These are phyloP conservation scores for Acrobasis suavella DNA, from an alignment of 2,888 invertebrate genomes.

Conservation along the genomic window DNA sequence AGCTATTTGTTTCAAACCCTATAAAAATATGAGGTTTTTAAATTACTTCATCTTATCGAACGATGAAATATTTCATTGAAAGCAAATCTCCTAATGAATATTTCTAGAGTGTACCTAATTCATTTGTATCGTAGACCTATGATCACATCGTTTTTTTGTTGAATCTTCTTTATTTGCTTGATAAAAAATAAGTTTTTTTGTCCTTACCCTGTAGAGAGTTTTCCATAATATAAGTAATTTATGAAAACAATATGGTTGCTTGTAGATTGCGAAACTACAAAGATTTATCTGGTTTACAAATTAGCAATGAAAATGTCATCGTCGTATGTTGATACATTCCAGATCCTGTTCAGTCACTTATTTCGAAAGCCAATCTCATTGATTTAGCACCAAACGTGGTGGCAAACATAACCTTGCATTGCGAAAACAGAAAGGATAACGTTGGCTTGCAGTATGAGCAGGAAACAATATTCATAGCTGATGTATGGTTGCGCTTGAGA, in stretches of 20 bases:
- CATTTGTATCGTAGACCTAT: too few relatives aligned
- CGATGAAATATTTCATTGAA: too few relatives aligned
- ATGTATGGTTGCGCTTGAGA: constrained; percentile 39
- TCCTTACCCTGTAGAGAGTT: too few relatives aligned
- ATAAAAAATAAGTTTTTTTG: too few relatives aligned
- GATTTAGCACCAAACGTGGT: background rate
- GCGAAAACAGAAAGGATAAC: constrained; percentile 16
- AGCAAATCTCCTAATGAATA: too few relatives aligned
- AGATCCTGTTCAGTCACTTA: background rate
- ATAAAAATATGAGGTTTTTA: too few relatives aligned
- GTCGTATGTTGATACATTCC: background rate
- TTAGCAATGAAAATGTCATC: background rate
- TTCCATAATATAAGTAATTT: too few relatives aligned
- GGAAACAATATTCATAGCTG: constrained; percentile 14
- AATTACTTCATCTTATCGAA: too few relatives aligned
- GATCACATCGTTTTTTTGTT: too few relatives aligned
- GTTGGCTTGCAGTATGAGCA: constrained; percentile 11
- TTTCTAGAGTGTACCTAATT: too few relatives aligned
- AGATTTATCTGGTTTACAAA: background rate
- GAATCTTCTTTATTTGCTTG: too few relatives aligned
- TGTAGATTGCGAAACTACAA: background rate
- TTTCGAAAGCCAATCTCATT: background rate
- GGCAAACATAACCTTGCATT: constrained; percentile 13
- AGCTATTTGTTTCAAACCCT: background rate
- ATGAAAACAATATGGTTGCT: too few relatives aligned